Evolutionary conservation across 1,140 invertebrate species (phyloP).

Genomic region (Periplaneta americana): DNA sequence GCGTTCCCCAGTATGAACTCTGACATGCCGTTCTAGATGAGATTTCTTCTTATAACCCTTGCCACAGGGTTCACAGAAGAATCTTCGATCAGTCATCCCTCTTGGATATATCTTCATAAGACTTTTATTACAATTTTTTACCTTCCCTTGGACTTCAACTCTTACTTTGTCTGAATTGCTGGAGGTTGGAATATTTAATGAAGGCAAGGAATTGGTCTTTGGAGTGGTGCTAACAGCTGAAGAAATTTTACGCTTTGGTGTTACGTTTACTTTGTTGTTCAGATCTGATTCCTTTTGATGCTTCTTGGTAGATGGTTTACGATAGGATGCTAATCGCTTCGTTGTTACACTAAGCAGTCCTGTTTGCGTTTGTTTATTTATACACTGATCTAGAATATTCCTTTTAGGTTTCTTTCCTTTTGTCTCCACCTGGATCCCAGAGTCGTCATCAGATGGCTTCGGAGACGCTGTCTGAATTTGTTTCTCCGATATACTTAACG

Average conservation of each 20-base stretch:
- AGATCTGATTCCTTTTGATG: background rate
- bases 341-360: background rate
- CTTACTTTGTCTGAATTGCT: background rate
- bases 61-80: constrained; percentile 27
- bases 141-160: background rate
- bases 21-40: constrained; percentile 35
- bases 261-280: background rate
- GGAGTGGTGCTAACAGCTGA: background rate
- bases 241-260: background rate
- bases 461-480: background rate
- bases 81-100: constrained; percentile 19
- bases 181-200: no score
- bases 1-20: constrained; percentile 42
- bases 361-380: background rate
- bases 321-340: background rate
- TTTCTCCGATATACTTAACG: background rate
- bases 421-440: background rate
- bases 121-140: background rate
- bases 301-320: background rate
- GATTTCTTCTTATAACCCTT: constrained; percentile 41
- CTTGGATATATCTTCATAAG: constrained; percentile 8
- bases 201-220: background rate
- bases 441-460: background rate
- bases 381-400: background rate
- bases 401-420: background rate